phyloP scores from a whole-genome alignment of 2,888 invertebrate species.

The Euzetes globulus region DNA sequence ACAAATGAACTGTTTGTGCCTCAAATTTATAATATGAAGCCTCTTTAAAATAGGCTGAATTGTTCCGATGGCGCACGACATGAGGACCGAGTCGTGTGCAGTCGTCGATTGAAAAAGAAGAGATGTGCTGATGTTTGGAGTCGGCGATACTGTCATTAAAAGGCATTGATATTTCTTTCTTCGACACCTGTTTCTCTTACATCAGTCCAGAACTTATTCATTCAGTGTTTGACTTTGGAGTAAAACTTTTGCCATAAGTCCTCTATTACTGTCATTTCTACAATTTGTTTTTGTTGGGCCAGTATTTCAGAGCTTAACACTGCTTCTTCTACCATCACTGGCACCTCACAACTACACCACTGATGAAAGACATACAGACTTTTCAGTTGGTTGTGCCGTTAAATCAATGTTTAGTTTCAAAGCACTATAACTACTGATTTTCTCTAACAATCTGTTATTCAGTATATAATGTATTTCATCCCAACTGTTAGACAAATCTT shows the following conservation, averaged over 20 bases:
- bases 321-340: neutral
- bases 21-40: no score
- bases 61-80: no score
- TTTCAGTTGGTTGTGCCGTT: neutral
- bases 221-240: neutral
- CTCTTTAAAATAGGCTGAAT: no score
- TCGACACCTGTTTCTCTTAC: conserved; percentile 26
- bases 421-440: neutral
- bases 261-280: neutral
- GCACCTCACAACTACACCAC: neutral
- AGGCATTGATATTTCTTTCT: neutral
- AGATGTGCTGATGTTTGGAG: neutral
- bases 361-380: conserved; percentile 18
- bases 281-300: conserved; percentile 1
- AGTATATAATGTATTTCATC: neutral
- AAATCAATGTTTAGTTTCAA: conserved; percentile 22
- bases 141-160: neutral
- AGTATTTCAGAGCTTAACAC: neutral
- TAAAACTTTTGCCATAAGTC: neutral
- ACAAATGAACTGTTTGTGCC: no score
- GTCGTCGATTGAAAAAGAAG: neutral
- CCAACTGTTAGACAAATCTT: neutral
- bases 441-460: conserved; percentile 9
- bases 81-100: no score
- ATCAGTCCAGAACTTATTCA: conserved; percentile 15